Evolutionary conservation across 2,113 vertebrate species (phyloP), one percentile per base, ranked within the genome.

Genomic region (Megaceryle torquata): DNA sequence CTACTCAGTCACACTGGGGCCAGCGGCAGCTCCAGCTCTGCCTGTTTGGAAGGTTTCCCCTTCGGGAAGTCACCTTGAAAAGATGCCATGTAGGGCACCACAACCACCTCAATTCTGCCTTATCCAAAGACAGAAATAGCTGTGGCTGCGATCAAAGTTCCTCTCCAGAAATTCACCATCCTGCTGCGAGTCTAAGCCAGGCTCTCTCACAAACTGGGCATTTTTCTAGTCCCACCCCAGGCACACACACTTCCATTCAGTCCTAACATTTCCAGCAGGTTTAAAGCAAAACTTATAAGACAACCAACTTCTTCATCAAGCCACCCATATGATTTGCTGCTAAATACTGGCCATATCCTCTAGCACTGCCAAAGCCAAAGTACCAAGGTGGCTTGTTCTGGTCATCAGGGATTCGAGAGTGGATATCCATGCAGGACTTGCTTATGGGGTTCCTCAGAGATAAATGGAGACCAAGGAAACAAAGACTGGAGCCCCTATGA

Each of bases 381-480:
- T 81, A 31, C 53, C 10, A n/a, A 37, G 8, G 22, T 48, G 68
- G 48, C 28, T 70, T 41, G n/a, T 53, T 89, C 26, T 46, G 46
- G 24, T 33, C 61, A 39, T n/a, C 20, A 39, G 21, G 3, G 44
- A 80, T 7, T 2, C 1, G 63, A 35, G 14, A 50, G 37, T 13
- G 13, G 56, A 20, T 1, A 1, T 26, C 46, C 51, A 57, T 0
- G 0, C 4, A 61, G n/a, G 12, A 71, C 35, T 20, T 60, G 43
- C 15, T 81, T 53, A 84, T 37, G 10, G 37, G 26, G n/a, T 63
- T 57, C 69, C 51, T 78, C 54, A 69, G 37, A 64, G 37, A 63
- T 31, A 84, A 92, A 48, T 4, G 11, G 44, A 26, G 9, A 80
- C 8, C n/a, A 39, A 28, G 19, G 19, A 39, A 57, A 31, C 51